Evolutionary conservation across 2,888 invertebrate species (phyloP), one percentile per base, ranked within the genome.

Genomic region (Luperina testacea): DNA sequence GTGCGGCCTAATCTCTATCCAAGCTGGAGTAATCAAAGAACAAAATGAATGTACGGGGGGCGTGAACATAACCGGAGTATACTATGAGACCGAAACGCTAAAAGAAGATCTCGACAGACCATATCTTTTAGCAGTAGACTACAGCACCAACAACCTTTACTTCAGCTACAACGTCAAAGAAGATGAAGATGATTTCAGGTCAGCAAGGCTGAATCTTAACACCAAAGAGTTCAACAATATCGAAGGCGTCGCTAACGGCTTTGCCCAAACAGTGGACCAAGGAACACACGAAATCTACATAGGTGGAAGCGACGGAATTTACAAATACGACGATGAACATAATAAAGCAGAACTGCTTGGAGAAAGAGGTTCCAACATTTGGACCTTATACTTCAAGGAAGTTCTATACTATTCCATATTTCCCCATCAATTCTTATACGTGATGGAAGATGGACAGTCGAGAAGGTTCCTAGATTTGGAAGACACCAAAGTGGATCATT

Each of bases 401-500:
- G 87, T 89, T 0, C 38, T 95, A 0, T 96, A 95, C 78, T 96
- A 90, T 80, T 93, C 94, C 0, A 89, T 90, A 13, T 95, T 92
- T 64, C 96, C 96, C 0, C 88, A 91, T 0, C 95, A 95, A 73
- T 93, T 95, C 76, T 57, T 96, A 0, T 95, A 93, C 77, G 91
- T 91, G 0, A 84, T 92, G 11, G 80, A 86, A 2, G 88, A 95
- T 67, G 95, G 93, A 0, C 86, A 92, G 75, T 78, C 91, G 2
- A 81, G 59, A 5, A 91, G 94, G 73, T 94, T 94, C 51, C 82
- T 88, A 73, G 95, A 96, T 82, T 89, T 96, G 17, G 94, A 96
- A 91, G 94, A 95, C 65, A 95, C 94, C 0, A 95, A 95, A 90
- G 94, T 95, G 0, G 94, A 94, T 72, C 91, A 92, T 38, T 95